Base-by-base conservation (phyloP, 2,797 vertebrate genomes). In the Botia almorhae region DNA sequence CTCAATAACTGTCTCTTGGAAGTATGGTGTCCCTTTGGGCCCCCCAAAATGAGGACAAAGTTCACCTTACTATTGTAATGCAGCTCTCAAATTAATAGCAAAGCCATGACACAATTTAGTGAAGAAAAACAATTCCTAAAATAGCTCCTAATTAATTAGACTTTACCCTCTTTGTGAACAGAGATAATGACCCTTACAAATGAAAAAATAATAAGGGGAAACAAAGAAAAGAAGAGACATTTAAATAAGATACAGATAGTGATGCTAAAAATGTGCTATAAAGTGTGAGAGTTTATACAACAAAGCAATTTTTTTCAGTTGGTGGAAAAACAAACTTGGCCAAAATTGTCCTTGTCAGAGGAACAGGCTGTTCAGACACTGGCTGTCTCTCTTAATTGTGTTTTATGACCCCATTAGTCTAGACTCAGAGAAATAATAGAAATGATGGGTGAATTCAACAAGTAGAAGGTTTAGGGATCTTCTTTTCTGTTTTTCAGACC, bases 321-420 rank as follows among this genome's bases (percentile, higher is more conserved):
- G n/a, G 36, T 48, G 5, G 36, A 64, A 64, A 39, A 39, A n/a
- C 14, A 39, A n/a, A 4, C n/a, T 36, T 7, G 16, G 8, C 46
- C 46, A 21, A 39, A 23, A n/a, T 16, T 21, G n/a, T 2, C 29
- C 33, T 13, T 56, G 13, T 19, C 53, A 60, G 7, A 39, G 19
- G 33, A 58, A 72, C 6, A 23, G 56, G 19, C 21, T 3, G 4
- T 29, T 58, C 11, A 61, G 23, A 61, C 29, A 3, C 23, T 29
- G 2, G 76, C 73, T 83, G n/a, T 50, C 53, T 73, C 85, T 76
- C 55, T 79, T 87, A 87, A 89, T 88, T 89, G 81, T 87, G 29
- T 29, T 29, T 4, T 91, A 91, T 86, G 74, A 89, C 81, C 80
- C 71, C 88, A 88, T 92, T 92, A 90, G 90, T 91, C 91, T 90